Evolutionary conservation across 2,113 vertebrate species (phyloP).

Genomic region (Embiotoca jacksoni): DNA sequence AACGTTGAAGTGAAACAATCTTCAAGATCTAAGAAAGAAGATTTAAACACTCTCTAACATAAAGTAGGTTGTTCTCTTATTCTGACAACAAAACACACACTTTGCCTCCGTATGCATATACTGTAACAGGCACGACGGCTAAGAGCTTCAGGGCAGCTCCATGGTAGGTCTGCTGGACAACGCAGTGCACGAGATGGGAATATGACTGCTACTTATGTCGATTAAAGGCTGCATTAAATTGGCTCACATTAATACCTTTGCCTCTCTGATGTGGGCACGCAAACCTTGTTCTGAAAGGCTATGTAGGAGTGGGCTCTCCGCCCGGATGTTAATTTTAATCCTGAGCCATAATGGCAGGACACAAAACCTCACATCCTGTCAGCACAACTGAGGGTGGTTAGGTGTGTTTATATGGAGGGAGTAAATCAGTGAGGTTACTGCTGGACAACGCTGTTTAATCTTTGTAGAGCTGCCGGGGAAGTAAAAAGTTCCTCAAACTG

Average conservation of each 20-base stretch:
- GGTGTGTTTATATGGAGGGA: constrained; percentile 17
- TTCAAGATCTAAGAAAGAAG: background rate
- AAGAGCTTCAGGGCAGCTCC: background rate
- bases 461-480: background rate
- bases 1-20: background rate
- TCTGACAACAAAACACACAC: background rate
- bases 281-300: background rate
- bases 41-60: no score
- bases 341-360: constrained; percentile 17
- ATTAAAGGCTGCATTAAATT: constrained; percentile 37
- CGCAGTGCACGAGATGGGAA: background rate
- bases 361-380: constrained; percentile 49
- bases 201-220: background rate
- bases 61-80: background rate
- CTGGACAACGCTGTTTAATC: constrained; percentile 5
- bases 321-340: constrained; percentile 28
- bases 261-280: constrained; percentile 18
- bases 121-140: background rate
- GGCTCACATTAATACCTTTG: no score
- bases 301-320: background rate
- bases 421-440: background rate
- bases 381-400: constrained; percentile 6
- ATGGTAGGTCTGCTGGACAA: background rate
- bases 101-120: background rate
- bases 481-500: background rate